These are phyloP conservation scores for Mastomys coucha DNA, from an alignment of 2,113 vertebrate species.

Conservation along the genomic window DNA sequence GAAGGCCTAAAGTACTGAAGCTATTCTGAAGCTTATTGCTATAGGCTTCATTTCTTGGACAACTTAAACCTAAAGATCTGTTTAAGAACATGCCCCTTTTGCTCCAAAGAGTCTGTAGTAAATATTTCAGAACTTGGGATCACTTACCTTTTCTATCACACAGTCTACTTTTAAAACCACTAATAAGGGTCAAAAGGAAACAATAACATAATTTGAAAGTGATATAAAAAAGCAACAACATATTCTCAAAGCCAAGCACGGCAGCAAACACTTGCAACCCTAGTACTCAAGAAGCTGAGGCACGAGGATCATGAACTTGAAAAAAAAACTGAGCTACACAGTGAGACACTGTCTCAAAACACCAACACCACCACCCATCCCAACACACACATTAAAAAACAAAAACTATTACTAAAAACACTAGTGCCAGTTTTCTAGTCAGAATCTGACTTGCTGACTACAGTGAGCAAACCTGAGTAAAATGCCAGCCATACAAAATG, in stretches of 20 bases:
- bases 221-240: neutral
- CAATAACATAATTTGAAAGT: conserved; percentile 9
- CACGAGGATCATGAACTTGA: neutral
- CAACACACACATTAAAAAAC: neutral
- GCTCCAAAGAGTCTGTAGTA: neutral
- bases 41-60: conserved; percentile 41
- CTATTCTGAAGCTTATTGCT: conserved; percentile 24
- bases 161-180: conserved; percentile 18
- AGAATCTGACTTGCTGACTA: neutral
- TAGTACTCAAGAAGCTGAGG: neutral
- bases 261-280: neutral
- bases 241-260: neutral
- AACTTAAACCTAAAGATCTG: conserved; percentile 52
- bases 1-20: neutral
- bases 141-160: conserved; percentile 25
- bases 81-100: neutral
- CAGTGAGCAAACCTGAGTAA: conserved; percentile 25
- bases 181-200: neutral
- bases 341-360: neutral
- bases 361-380: neutral
- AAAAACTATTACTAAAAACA: neutral
- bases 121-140: conserved; percentile 37
- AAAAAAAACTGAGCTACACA: neutral
- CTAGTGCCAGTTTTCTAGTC: neutral
- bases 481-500: neutral